Evolutionary conservation across 1,140 invertebrate genomes (phyloP).

Genomic region (Brachionus angularis): DNA sequence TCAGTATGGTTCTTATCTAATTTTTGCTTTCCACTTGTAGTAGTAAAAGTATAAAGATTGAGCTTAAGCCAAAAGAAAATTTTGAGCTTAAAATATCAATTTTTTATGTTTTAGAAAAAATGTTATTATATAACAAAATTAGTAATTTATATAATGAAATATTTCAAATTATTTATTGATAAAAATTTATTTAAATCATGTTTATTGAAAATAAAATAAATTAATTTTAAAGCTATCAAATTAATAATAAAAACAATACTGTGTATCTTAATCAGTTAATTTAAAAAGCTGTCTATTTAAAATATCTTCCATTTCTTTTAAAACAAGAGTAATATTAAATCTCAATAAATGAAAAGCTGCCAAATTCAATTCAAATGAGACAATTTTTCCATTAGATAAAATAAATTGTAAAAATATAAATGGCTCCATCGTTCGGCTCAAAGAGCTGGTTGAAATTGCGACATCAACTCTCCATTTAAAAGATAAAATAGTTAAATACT

Average conservation of each 20-base stretch:
- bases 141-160: too few species aligned
- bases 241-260: background rate
- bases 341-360: slow-evolving; percentile 7
- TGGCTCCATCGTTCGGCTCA: slow-evolving; percentile 13
- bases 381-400: slow-evolving; percentile 12
- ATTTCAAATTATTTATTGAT: too few species aligned
- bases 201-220: background rate
- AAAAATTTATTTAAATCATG: too few species aligned
- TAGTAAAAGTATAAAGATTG: too few species aligned
- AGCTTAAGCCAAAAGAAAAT: too few species aligned
- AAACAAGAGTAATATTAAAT: slow-evolving; percentile 18
- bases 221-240: background rate
- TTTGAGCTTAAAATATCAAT: too few species aligned
- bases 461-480: slow-evolving; percentile 38
- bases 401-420: background rate
- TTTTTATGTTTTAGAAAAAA: too few species aligned
- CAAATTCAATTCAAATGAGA: background rate
- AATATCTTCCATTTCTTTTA: slow-evolving; percentile 41
- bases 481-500: background rate
- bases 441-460: slow-evolving; percentile 21
- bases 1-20: too few species aligned
- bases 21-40: too few species aligned
- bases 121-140: too few species aligned
- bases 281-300: slow-evolving; percentile 7
- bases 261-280: background rate